phyloP scores from a whole-genome alignment of 2,113 vertebrate genomes.

The Isurus oxyrinchus region DNA sequence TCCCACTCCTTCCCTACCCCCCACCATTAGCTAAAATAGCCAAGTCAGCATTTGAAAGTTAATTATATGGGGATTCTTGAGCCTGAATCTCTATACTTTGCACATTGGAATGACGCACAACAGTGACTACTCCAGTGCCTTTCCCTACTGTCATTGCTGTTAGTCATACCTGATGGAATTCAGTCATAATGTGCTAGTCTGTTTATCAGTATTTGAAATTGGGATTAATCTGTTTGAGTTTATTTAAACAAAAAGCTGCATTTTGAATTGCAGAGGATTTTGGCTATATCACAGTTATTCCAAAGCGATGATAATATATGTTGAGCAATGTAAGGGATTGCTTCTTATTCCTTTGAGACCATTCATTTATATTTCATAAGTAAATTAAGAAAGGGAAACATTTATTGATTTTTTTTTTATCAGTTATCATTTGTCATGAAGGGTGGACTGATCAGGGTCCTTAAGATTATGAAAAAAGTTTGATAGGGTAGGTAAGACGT shows the following conservation, averaged over 20 bases:
- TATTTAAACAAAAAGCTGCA: background rate
- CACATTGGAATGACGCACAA: background rate
- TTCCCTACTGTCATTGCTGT: background rate
- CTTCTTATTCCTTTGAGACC: background rate
- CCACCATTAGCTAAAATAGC: background rate
- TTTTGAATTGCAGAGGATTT: background rate
- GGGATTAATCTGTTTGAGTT: background rate
- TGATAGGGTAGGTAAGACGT: no score
- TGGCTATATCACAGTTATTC: background rate
- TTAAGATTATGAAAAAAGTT: background rate
- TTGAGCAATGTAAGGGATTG: background rate
- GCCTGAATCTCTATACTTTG: background rate
- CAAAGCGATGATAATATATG: background rate
- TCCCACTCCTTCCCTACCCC: no score
- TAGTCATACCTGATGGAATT: background rate
- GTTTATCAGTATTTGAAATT: background rate
- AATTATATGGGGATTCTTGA: background rate
- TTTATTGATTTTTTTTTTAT: background rate
- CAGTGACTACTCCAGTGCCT: background rate
- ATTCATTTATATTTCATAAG: background rate
- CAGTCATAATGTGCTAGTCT: background rate
- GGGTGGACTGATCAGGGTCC: background rate
- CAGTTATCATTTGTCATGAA: background rate
- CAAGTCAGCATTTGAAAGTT: background rate
- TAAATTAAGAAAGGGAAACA: background rate